Conservation (phyloP, 2,888 invertebrate species). For the Physocephala rufipes region DNA sequence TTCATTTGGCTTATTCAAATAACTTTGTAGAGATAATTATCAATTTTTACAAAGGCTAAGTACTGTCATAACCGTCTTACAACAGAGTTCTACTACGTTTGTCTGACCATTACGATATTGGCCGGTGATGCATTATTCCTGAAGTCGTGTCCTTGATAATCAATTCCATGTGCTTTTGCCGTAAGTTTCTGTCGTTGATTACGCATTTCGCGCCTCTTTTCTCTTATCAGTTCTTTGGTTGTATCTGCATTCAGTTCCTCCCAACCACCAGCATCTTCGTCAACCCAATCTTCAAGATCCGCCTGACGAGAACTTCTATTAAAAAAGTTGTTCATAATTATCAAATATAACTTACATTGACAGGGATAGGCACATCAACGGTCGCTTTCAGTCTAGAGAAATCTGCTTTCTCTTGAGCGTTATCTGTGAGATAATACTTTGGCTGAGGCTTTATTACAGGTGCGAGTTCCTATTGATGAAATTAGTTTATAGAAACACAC, state of each 20-base stretch:
- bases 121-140: slow-evolving; percentile 32
- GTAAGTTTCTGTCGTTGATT: slow-evolving; percentile 56
- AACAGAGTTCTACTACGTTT: slow-evolving; percentile 32
- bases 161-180: slow-evolving; percentile 32
- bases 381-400: slow-evolving; percentile 67
- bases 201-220: slow-evolving; percentile 63
- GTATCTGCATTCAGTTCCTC: slow-evolving; percentile 66
- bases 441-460: slow-evolving; percentile 71
- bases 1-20: no score
- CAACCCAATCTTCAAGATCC: slow-evolving; percentile 69
- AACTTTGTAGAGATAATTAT: no score
- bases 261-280: slow-evolving; percentile 68
- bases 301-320: slow-evolving; percentile 56
- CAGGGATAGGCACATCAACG: slow-evolving; percentile 65
- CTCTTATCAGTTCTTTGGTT: slow-evolving; percentile 63
- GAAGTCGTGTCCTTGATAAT: slow-evolving; percentile 32
- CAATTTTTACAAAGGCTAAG: background rate
- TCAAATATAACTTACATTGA: slow-evolving; percentile 55
- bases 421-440: slow-evolving; percentile 68
- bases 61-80: background rate
- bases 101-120: background rate
- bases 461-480: slow-evolving; percentile 68
- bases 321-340: background rate
- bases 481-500: background rate
- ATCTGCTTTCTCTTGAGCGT: slow-evolving; percentile 54